Evolutionary conservation across 2,113 vertebrate genomes (phyloP), one percentile per base, ranked within the genome.

Genomic region (Beaufortia kweichowensis): DNA sequence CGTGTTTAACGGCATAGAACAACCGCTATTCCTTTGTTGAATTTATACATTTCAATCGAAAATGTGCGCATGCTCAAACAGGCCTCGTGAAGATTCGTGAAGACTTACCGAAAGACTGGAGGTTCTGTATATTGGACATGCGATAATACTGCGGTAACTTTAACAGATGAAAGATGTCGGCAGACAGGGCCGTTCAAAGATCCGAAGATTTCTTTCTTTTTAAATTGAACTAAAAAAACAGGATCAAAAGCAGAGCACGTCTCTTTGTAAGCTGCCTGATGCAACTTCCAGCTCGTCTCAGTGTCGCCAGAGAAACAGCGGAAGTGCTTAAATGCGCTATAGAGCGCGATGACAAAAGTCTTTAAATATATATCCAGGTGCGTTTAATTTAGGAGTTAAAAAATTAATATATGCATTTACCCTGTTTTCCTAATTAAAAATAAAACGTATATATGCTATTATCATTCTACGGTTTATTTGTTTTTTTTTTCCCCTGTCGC

Each of bases 111-210:
- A 94, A 95, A 82, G 93, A 93, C 81, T 94, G 91, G 93, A 95
- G 94, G 87, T 95, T 95, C 94, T 95, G 94, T 89, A 95, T 94
- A 94, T 93, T 91, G 91, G 94, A 95, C 94, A 95, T 95, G 93
- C 93, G 94, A 94, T 87, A 93, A 88, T 88, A 92, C 89, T 90
- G 85, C 82, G 90, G 88, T 86, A 88, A 90, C 92, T 88, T 71
- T 46, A 86, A 84, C 88, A 83, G 88, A 85, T 76, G 90, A 90
- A 91, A 88, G 85, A 78, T 62, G 84, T 62, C 80, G 86, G 88
- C 85, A 84, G 81, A 72, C 79, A 67, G 2, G 48, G 81, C 74
- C 73, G 78, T 48, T 59, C 23, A 4, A 0, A 23, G 19, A 46
- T 11, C 10, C 24, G 56, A 6, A 2, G 19, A 2, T 56, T 35